These are phyloP conservation scores for Caenorhabditis imperialis DNA, from an alignment of 2,888 invertebrate genomes.

Conservation along the genomic window DNA sequence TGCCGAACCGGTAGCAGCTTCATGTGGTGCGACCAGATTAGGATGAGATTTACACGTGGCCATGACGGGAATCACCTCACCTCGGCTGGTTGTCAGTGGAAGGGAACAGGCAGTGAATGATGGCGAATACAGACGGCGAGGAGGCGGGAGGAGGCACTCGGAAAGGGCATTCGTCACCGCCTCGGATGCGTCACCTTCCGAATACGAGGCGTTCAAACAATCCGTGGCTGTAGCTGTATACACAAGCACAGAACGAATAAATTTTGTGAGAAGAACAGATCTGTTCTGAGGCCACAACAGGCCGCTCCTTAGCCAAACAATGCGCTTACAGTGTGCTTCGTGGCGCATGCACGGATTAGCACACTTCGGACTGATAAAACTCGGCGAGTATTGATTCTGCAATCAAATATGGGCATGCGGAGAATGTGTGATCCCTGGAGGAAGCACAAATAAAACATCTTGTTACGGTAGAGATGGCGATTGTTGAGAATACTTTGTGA, in stretches of 20 bases:
- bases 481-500: too few species aligned
- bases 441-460: too few species aligned
- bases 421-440: too few species aligned
- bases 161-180: constrained; percentile 9
- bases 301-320: constrained; percentile 50
- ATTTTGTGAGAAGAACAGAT: constrained; percentile 11
- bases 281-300: constrained; percentile 21
- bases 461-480: too few species aligned
- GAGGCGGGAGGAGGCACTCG: background rate
- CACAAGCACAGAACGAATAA: constrained; percentile 21
- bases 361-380: constrained; percentile 46
- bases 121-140: constrained; percentile 1
- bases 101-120: background rate
- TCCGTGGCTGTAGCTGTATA: background rate
- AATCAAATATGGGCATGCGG: constrained; percentile 2
- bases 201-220: constrained; percentile 7
- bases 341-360: constrained; percentile 47
- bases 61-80: background rate
- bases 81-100: background rate
- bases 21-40: constrained; percentile 33
- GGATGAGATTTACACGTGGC: constrained; percentile 45
- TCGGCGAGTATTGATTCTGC: background rate
- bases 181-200: constrained; percentile 28
- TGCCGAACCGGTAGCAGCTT: constrained; percentile 37
- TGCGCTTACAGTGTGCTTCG: constrained; percentile 35